Base-by-base conservation (phyloP, 2,888 invertebrate species). In the Lottia gigantea region DNA sequence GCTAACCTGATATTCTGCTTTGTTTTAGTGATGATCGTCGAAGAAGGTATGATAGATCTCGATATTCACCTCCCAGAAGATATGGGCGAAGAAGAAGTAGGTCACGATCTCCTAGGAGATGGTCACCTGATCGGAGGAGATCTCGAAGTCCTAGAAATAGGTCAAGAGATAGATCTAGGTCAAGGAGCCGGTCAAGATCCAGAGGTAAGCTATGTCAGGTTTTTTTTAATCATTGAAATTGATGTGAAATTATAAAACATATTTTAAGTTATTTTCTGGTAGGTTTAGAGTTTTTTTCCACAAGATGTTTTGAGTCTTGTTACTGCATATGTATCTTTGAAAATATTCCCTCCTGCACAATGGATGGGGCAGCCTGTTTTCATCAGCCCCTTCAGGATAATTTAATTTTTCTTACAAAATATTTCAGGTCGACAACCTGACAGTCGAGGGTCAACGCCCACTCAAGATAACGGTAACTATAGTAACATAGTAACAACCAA, bases 381-480 rank as follows among this genome's bases (percentile, higher is more conserved):
- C n/a, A n/a, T n/a, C n/a, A n/a, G n/a, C n/a, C n/a, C n/a, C n/a
- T n/a, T n/a, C n/a, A n/a, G n/a, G 31, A 31, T 31, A 11, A 40
- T 40, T 8, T 8, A 40, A 8, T 40, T 40, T 40, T 40, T 40
- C 40, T 31, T 31, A 2, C 6, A 4, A 31, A 31, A 4, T n/a
- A n/a, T 31, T 31, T 11, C 62, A 74, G 72, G 67, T 31, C 65
- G 72, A 19, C 70, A 75, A 55, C 74, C 77, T 31, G 84, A 84
- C 74, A 85, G 85, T 69, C 74, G 85, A 64, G 85, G 85, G 0
- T 82, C 84, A 2, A 85, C 85, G 6, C 85, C 85, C 1, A 80
- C 82, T 7, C 79, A 81, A 61, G 85, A 85, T 73, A 82, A 83
- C 73, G 83, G 82, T 11, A 75, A 70, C 31, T 79, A 77, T 55